Evolutionary conservation across 2,113 vertebrate species (phyloP).

Genomic region (Pampusana beccarii): DNA sequence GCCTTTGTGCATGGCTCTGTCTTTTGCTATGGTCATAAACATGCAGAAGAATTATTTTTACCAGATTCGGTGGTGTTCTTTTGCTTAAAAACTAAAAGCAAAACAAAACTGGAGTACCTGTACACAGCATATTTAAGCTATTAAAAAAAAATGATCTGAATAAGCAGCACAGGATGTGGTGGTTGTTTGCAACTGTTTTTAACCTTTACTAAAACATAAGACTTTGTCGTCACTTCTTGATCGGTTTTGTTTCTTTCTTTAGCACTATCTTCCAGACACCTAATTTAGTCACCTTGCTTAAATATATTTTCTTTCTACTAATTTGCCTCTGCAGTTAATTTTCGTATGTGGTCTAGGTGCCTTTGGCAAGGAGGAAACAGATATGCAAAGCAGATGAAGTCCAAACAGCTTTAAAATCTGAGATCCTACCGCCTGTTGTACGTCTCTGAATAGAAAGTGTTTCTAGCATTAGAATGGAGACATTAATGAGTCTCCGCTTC

Average conservation of each 20-base stretch:
- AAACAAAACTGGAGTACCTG: not conserved
- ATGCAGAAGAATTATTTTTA: not conserved
- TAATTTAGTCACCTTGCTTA: not conserved
- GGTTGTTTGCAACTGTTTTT: not conserved
- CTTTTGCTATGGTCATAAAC: not conserved
- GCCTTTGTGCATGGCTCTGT: not conserved
- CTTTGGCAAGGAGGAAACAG: not conserved
- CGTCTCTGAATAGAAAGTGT: not conserved
- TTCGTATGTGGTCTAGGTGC: not conserved
- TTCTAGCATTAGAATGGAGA: not conserved
- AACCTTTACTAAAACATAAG: not conserved
- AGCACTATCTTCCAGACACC: not conserved
- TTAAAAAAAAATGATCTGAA: not conserved
- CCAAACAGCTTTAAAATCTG: not conserved
- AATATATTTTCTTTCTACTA: not conserved
- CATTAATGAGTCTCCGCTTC: not conserved
- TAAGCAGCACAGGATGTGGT: not conserved
- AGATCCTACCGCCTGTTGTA: not conserved
- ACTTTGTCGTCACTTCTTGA: not conserved
- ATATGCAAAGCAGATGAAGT: not conserved
- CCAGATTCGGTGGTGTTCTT: not conserved
- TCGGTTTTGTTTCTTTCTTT: not conserved
- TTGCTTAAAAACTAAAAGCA: not conserved
- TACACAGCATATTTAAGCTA: not conserved
- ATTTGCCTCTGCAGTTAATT: not conserved